Evolutionary conservation across 1,140 invertebrate genomes (phyloP).

Genomic region (Macrobrachium nipponense): DNA sequence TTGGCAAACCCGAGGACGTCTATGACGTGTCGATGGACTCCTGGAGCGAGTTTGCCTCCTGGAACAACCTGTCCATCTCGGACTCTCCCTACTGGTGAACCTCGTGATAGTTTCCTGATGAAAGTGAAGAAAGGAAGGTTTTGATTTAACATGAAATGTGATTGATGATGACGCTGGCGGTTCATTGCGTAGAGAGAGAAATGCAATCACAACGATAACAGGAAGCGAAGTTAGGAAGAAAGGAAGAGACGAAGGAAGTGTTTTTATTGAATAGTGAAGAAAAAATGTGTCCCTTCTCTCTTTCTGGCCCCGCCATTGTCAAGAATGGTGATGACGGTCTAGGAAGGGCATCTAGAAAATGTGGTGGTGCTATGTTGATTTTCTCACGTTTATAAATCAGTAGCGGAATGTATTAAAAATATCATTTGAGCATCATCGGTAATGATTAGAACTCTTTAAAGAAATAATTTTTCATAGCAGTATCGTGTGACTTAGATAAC

Average conservation of each 20-base stretch:
- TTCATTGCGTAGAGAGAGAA: not conserved
- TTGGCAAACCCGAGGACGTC: conserved; percentile 68
- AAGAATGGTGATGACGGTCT: not conserved
- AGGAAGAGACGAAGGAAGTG: not conserved
- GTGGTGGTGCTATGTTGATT: too few species aligned
- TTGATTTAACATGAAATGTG: not conserved
- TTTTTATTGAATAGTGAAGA: not conserved
- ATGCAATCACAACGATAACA: not conserved
- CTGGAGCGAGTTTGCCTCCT: conserved; percentile 81
- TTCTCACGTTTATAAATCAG: too few species aligned
- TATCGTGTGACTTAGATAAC: too few species aligned
- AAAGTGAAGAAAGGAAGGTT: not conserved
- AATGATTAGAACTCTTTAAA: too few species aligned
- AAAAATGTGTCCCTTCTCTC: not conserved
- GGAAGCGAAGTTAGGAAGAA: not conserved
- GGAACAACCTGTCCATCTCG: conserved; percentile 76
- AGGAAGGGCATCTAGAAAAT: not conserved
- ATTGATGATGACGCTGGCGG: not conserved
- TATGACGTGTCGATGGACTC: conserved; percentile 72
- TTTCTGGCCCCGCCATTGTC: not conserved
- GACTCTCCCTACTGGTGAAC: conserved; percentile 79
- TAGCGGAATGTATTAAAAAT: too few species aligned
- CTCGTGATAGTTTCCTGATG: too few species aligned
- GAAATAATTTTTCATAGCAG: too few species aligned
- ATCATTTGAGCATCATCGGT: too few species aligned